These are phyloP conservation scores for Halcyon malimbica DNA, from an alignment of 2,113 vertebrate species.

Conservation along the genomic window DNA sequence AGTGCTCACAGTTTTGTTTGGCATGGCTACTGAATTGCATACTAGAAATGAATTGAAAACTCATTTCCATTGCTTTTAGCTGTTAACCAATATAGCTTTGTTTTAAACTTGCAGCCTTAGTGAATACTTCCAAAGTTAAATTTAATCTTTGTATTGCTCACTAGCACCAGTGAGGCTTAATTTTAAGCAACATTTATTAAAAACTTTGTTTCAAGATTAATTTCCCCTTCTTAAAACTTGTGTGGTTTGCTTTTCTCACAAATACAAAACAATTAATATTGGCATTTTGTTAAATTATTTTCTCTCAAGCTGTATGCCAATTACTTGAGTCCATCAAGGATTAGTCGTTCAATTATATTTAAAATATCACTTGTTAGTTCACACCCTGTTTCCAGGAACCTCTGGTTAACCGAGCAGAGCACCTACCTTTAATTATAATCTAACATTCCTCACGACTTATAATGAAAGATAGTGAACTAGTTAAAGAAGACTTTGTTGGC, in stretches of 20 bases:
- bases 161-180: background rate
- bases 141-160: slow-evolving; percentile 16
- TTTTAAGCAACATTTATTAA: slow-evolving; percentile 22
- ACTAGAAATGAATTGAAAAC: background rate
- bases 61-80: slow-evolving; percentile 32
- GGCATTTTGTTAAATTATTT: slow-evolving; percentile 1
- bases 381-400: background rate
- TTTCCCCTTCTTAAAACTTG: slow-evolving; percentile 37
- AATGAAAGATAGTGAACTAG: background rate
- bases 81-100: slow-evolving; percentile 58
- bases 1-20: background rate
- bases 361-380: background rate
- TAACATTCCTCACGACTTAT: background rate
- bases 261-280: background rate
- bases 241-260: background rate
- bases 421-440: background rate
- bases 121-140: slow-evolving; percentile 1
- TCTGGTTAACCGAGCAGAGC: background rate
- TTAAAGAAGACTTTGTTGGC: background rate
- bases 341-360: background rate
- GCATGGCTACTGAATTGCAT: background rate
- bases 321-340: background rate
- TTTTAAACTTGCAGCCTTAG: slow-evolving; percentile 14
- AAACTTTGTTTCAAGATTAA: slow-evolving; percentile 68
- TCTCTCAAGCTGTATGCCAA: background rate